Conservation (phyloP, 2,797 vertebrate species). For the Lophius americanus region DNA sequence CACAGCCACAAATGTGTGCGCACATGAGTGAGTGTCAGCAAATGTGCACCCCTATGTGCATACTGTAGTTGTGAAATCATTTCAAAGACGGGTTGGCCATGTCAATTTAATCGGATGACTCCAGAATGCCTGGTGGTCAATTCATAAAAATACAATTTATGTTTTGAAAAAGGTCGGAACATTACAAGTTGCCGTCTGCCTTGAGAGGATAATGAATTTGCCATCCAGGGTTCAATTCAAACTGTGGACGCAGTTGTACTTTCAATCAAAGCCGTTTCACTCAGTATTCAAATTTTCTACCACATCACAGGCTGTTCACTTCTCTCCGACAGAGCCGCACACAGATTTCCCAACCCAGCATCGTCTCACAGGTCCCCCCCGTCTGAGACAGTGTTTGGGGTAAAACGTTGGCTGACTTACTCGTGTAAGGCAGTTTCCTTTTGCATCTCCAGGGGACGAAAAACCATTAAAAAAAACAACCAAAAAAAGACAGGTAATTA, state of each 20-base stretch:
- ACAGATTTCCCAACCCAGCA: constrained; percentile 11
- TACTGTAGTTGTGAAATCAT: neutral
- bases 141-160: constrained; percentile 4
- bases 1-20: constrained; percentile 9
- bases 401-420: constrained; percentile 45
- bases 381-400: constrained; percentile 31
- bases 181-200: constrained; percentile 7
- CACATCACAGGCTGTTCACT: constrained; percentile 22
- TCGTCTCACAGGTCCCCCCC: constrained; percentile 24
- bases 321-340: constrained; percentile 13
- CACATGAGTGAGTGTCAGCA: neutral
- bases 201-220: constrained; percentile 1
- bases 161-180: constrained; percentile 9
- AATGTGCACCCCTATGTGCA: neutral
- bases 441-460: constrained; percentile 58
- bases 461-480: constrained; percentile 35
- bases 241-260: constrained; percentile 35
- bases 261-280: constrained; percentile 19
- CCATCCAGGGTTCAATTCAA: constrained; percentile 23
- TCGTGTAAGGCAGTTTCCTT: constrained; percentile 61
- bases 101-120: neutral
- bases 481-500: constrained; percentile 51
- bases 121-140: constrained; percentile 9
- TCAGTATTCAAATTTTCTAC: constrained; percentile 29
- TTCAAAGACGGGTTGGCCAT: constrained; percentile 2